Evolutionary conservation across 2,113 vertebrate genomes (phyloP).

Genomic region (Mus pahari): DNA sequence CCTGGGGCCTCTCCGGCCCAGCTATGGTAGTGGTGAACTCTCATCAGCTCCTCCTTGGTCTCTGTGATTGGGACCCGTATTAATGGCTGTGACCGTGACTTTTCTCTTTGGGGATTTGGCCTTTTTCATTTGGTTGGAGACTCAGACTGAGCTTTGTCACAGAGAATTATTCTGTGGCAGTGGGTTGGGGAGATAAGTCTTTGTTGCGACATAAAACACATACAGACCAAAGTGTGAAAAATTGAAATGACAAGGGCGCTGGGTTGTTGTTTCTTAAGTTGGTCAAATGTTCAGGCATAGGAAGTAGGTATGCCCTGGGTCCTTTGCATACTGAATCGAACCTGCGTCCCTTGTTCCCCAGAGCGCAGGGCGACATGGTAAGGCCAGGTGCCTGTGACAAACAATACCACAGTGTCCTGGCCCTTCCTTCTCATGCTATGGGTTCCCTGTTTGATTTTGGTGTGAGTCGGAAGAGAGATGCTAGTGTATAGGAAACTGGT

Average conservation of each 20-base stretch:
- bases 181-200: constrained; percentile 80
- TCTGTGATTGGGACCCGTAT: constrained; percentile 59
- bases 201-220: constrained; percentile 78
- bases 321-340: constrained; percentile 3
- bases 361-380: not conserved
- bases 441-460: not conserved
- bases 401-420: not conserved
- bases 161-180: constrained; percentile 75
- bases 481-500: not conserved
- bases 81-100: constrained; percentile 74
- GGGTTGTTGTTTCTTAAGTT: constrained; percentile 75
- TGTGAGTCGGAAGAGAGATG: not conserved
- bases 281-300: constrained; percentile 55
- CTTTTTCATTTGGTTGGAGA: constrained; percentile 69
- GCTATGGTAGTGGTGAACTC: constrained; percentile 59
- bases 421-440: not conserved
- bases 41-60: constrained; percentile 45
- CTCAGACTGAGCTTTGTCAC: constrained; percentile 78
- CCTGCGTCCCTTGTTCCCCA: not conserved
- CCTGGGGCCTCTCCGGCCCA: constrained; percentile 53
- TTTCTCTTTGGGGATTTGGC: constrained; percentile 75
- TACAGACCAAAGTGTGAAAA: constrained; percentile 72
- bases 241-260: constrained; percentile 70
- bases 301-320: constrained; percentile 49
- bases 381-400: not conserved